phyloP scores from a whole-genome alignment of 2,888 invertebrate genomes.

The Brenthis daphne region DNA sequence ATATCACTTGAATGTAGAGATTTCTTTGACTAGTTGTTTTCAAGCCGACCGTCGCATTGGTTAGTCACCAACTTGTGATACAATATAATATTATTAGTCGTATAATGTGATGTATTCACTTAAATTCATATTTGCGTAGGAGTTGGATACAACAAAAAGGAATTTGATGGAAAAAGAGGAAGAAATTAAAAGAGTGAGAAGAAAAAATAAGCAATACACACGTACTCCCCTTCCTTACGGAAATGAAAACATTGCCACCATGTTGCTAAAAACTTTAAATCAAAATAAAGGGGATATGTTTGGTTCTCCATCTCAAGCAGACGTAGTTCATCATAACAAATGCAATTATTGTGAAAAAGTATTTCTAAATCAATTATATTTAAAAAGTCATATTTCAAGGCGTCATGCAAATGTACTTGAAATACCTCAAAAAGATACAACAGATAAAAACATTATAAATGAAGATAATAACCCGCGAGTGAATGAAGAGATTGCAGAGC shows the following conservation, averaged over 20 bases:
- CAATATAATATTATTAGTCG: too few relatives aligned
- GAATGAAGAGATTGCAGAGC: constrained; percentile 66
- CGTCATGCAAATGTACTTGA: constrained; percentile 75
- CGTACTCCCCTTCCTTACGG: constrained; percentile 63
- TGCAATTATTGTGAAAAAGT: constrained; percentile 86
- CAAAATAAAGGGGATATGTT: constrained; percentile 63
- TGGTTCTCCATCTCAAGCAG: constrained; percentile 54
- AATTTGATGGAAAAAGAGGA: constrained; percentile 74
- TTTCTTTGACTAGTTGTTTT: too few relatives aligned
- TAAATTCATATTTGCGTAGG: constrained; percentile 56
- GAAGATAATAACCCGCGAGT: constrained; percentile 84
- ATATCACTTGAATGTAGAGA: too few relatives aligned
- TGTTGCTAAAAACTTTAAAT: constrained; percentile 72
- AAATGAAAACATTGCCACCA: constrained; percentile 73
- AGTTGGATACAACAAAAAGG: constrained; percentile 78
- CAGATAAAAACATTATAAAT: constrained; percentile 40
- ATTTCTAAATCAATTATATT: constrained; percentile 84
- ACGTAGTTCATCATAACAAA: constrained; percentile 74
- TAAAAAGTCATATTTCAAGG: constrained; percentile 84
- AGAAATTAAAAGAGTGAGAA: constrained; percentile 75
- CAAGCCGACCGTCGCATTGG: too few relatives aligned
- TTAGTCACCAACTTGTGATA: too few relatives aligned
- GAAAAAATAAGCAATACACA: constrained; percentile 65
- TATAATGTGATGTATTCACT: too few relatives aligned
- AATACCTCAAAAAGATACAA: constrained; percentile 58